These are phyloP conservation scores for Ips typographus DNA, from an alignment of 1,140 invertebrate species.

Conservation along the genomic window DNA sequence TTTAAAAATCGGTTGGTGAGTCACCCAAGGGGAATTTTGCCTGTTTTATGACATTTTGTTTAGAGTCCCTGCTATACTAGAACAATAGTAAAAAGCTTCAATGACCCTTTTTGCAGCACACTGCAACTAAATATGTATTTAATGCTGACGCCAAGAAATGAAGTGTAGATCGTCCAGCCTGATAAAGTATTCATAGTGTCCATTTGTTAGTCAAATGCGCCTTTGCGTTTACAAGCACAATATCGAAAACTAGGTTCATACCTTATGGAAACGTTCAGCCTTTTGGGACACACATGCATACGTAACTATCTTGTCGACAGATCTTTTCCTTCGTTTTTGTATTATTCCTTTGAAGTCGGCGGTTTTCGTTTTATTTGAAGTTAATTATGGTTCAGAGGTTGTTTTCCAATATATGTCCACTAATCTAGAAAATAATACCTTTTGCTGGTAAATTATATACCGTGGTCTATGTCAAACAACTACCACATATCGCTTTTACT, in stretches of 20 bases:
- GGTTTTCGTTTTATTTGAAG: too few species aligned
- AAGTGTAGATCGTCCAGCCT: conserved; percentile 16
- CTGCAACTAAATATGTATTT: conserved; percentile 1
- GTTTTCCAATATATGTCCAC: too few species aligned
- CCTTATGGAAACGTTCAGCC: conserved; percentile 16
- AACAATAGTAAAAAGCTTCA: too few species aligned
- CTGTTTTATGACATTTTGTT: too few species aligned
- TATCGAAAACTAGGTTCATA: conserved; percentile 23
- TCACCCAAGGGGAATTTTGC: too few species aligned
- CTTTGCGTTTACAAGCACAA: conserved; percentile 22
- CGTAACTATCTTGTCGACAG: conserved; percentile 13
- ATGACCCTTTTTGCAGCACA: too few species aligned
- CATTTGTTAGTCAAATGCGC: conserved; percentile 26
- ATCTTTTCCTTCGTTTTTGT: conserved; percentile 2
- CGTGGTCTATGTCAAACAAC: background rate
- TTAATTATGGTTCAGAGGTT: too few species aligned
- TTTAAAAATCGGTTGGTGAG: too few species aligned
- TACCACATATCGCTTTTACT: background rate
- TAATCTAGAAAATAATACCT: conserved; percentile 1
- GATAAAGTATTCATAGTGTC: conserved; percentile 25
- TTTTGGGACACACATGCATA: background rate
- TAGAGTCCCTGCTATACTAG: too few species aligned
- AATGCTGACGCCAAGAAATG: conserved; percentile 5
- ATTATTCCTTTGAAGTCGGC: too few species aligned
- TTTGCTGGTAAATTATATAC: background rate